These are phyloP conservation scores for Lamellibrachia luymesi DNA, from an alignment of 1,140 invertebrate species.

Conservation along the genomic window DNA sequence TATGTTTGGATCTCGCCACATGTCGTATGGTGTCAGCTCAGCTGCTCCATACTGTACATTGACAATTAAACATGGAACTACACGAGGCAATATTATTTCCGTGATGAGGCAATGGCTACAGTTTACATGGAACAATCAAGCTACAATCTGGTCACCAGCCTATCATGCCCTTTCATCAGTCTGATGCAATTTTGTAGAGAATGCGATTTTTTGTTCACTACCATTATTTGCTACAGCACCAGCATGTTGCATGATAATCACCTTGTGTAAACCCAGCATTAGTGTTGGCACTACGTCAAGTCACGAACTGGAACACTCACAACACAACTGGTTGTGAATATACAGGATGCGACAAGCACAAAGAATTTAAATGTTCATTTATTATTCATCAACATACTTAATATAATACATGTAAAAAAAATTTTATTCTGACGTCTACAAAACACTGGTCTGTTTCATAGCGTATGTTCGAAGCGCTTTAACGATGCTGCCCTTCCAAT, in stretches of 20 bases:
- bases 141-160: background rate
- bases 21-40: too few species aligned
- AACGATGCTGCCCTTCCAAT: background rate
- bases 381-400: background rate
- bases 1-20: too few species aligned
- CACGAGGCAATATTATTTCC: too few species aligned
- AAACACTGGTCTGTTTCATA: constrained; percentile 5
- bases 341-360: background rate
- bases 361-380: constrained; percentile 1
- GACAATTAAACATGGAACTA: too few species aligned
- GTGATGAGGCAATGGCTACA: too few species aligned
- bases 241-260: too few species aligned
- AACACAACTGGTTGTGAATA: background rate
- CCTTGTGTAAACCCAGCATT: too few species aligned
- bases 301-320: too few species aligned
- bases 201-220: background rate
- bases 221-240: background rate
- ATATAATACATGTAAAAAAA: background rate
- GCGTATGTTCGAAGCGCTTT: background rate
- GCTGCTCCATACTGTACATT: too few species aligned
- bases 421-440: background rate
- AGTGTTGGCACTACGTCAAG: too few species aligned
- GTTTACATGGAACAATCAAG: too few species aligned
- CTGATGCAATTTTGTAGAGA: background rate
- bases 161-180: background rate